phyloP scores from a whole-genome alignment of 2,888 invertebrate species.

The Agrenia bidenticulata region DNA sequence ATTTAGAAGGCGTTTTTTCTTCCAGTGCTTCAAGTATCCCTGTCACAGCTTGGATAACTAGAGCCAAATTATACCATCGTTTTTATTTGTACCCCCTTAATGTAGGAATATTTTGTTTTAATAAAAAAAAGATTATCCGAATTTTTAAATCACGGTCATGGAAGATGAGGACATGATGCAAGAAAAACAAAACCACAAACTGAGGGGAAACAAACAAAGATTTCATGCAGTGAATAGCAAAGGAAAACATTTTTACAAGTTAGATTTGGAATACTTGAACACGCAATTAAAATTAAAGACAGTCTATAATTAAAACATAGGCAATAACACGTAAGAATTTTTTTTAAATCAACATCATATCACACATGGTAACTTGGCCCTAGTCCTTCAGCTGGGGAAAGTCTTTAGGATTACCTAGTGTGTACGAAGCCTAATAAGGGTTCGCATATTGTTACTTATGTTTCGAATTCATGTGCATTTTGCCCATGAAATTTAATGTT shows the following conservation, averaged over 20 bases:
- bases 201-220: too few relatives aligned
- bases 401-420: neutral
- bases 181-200: neutral
- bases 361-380: constrained; percentile 43
- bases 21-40: constrained; percentile 78
- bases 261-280: too few relatives aligned
- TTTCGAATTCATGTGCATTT: too few relatives aligned
- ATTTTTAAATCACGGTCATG: neutral
- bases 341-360: too few relatives aligned
- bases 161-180: neutral
- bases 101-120: neutral
- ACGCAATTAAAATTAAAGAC: too few relatives aligned
- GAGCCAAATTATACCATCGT: constrained; percentile 48
- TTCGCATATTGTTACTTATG: too few relatives aligned
- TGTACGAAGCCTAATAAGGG: neutral
- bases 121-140: neutral
- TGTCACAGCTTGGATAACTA: constrained; percentile 78
- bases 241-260: too few relatives aligned
- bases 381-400: constrained; percentile 36
- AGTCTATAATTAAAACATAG: too few relatives aligned
- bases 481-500: too few relatives aligned
- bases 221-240: too few relatives aligned
- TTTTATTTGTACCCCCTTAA: neutral
- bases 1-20: constrained; percentile 40
- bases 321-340: too few relatives aligned